Conservation (phyloP, 2,113 vertebrate species). For the Chloropsis hardwickii region DNA sequence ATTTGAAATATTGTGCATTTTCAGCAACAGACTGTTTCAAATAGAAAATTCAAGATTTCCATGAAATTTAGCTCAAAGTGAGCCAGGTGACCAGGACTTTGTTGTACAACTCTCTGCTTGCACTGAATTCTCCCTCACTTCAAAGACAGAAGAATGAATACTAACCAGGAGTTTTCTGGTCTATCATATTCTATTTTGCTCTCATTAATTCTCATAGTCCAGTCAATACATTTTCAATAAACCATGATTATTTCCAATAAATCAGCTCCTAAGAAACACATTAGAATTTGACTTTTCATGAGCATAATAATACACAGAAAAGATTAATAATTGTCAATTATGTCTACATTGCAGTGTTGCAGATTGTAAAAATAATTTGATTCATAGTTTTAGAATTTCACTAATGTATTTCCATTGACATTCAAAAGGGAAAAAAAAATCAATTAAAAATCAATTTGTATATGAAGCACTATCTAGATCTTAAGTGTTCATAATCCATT, state of each 20-base stretch:
- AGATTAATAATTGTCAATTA: neutral
- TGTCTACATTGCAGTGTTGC: neutral
- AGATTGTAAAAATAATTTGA: neutral
- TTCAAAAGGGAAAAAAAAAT: neutral
- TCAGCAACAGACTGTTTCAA: neutral
- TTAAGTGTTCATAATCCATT: neutral
- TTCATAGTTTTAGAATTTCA: neutral
- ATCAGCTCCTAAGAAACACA: neutral
- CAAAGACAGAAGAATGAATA: neutral
- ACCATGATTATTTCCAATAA: neutral
- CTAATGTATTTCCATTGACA: neutral
- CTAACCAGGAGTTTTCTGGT: neutral
- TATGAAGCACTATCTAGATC: neutral
- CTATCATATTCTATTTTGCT: neutral
- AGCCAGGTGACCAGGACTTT: neutral
- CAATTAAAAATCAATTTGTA: neutral
- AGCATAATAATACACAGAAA: neutral
- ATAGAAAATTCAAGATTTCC: neutral
- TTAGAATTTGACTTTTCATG: neutral
- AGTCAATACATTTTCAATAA: neutral
- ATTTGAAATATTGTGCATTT: neutral
- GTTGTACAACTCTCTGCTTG: neutral
- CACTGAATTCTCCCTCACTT: neutral
- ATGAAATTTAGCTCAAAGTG: neutral
- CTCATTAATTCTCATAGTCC: neutral